Base-by-base conservation (phyloP, 2,797 vertebrate genomes). In the Silurus aristotelis region DNA sequence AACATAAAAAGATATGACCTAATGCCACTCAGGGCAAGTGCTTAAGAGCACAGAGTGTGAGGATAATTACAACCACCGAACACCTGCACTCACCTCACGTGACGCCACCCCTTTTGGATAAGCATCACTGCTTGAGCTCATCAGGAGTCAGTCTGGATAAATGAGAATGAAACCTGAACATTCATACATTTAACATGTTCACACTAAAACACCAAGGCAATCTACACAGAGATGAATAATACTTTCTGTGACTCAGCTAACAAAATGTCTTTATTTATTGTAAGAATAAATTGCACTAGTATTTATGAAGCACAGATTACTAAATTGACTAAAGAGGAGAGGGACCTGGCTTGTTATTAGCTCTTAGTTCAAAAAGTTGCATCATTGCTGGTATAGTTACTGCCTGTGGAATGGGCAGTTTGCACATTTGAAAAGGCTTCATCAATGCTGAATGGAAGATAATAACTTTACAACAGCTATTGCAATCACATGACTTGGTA, bases 1-100 rank as follows among this genome's bases (percentile, higher is more conserved):
- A 82, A 82, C 80, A 8, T 82, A 52, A 68, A 82, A 82, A 82
- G 14, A 70, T 43, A 82, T 71, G 80, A 61, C 48, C 52, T 71
- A 70, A 82, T 38, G 13, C 27, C 52, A 82, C 52, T 22, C 9
- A 31, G n/a, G 48, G 19, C 80, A 68, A 38, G 25, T 68, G 25
- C 56, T 82, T 38, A 70, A 71, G 27, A 82, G 25, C 80, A 82
- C 80, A 55, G n/a, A 22, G 48, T 58, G 52, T 58, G 25, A 70
- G 52, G 52, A 14, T 82, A 43, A 82, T 82, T 70, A 70, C 22
- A 60, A 48, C 48, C 3, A 3, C 9, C 20, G 19, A 58, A 43
- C 80, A 82, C 27, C 52, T 70, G 52, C 52, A 43, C 14, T 82
- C 46, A 31, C 48, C 31, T 56, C 10, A 10, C 1, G 25, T 56